Evolutionary conservation across 2,888 invertebrate species (phyloP).

Genomic region (Ethmia dodecea): DNA sequence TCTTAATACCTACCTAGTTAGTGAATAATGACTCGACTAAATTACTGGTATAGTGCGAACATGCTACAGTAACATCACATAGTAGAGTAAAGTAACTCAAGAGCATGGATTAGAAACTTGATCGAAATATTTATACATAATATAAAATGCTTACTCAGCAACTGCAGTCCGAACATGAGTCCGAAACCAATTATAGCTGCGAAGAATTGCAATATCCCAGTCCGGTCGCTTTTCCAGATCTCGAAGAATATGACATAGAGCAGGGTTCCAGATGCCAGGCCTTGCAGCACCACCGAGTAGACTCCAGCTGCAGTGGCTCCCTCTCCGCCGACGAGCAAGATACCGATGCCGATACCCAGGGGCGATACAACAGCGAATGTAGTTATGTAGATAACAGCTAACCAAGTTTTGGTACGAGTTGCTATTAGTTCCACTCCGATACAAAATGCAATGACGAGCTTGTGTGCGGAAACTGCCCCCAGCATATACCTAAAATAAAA

Average conservation of each 20-base stretch:
- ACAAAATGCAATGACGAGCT: conserved; percentile 92
- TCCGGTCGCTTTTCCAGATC: conserved; percentile 80
- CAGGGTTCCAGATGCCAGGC: conserved; percentile 94
- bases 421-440: conserved; percentile 90
- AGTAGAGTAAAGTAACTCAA: too few relatives aligned
- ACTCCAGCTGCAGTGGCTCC: conserved; percentile 78
- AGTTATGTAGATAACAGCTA: conserved; percentile 82
- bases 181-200: conserved; percentile 83
- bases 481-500: conserved; percentile 83
- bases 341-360: conserved; percentile 86
- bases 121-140: too few relatives aligned
- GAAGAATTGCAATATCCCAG: conserved; percentile 81
- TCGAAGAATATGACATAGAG: conserved; percentile 98
- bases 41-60: too few relatives aligned
- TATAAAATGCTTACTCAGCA: conserved; percentile 76
- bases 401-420: conserved; percentile 79
- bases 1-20: too few relatives aligned
- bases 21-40: too few relatives aligned
- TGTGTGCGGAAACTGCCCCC: conserved; percentile 90
- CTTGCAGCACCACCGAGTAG: conserved; percentile 84
- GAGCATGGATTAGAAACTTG: neutral
- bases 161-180: conserved; percentile 84
- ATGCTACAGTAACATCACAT: too few relatives aligned
- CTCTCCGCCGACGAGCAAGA: conserved; percentile 79
- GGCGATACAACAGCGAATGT: conserved; percentile 90